Evolutionary conservation across 2,888 invertebrate species (phyloP).

Genomic region (Eupeodes latifasciatus): DNA sequence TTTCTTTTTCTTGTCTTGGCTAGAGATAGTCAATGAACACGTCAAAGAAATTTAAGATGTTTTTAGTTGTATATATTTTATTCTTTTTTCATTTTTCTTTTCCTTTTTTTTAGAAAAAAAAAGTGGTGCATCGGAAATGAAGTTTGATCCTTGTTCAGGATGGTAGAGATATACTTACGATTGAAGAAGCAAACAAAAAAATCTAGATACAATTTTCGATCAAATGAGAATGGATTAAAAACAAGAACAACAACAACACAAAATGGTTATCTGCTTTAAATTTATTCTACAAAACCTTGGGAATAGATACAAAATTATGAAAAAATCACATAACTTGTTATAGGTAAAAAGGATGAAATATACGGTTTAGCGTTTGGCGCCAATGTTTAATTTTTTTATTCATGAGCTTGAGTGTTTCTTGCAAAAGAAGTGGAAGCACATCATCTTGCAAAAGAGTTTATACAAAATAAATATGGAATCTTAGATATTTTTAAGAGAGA

Average conservation of each 20-base stretch:
- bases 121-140: conserved; percentile 9
- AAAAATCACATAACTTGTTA: background rate
- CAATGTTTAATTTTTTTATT: conserved; percentile 23
- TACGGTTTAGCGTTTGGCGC: conserved; percentile 1
- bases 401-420: conserved; percentile 2
- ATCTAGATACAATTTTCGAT: conserved; percentile 19
- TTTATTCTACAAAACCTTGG: conserved; percentile 1
- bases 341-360: conserved; percentile 17
- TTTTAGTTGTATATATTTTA: conserved; percentile 1
- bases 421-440: background rate
- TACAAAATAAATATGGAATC: background rate
- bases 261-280: background rate
- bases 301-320: conserved; percentile 9
- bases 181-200: background rate
- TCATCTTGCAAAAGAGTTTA: conserved; percentile 4
- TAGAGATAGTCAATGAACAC: conserved; percentile 51
- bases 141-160: conserved; percentile 26
- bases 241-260: background rate
- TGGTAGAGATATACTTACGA: conserved; percentile 3
- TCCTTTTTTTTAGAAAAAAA: background rate
- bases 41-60: conserved; percentile 40
- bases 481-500: background rate
- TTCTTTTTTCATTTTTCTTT: too few species aligned
- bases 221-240: background rate
- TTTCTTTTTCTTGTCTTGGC: conserved; percentile 25